phyloP scores from a whole-genome alignment of 2,797 vertebrate genomes.

The Eurystomus glaucurus region DNA sequence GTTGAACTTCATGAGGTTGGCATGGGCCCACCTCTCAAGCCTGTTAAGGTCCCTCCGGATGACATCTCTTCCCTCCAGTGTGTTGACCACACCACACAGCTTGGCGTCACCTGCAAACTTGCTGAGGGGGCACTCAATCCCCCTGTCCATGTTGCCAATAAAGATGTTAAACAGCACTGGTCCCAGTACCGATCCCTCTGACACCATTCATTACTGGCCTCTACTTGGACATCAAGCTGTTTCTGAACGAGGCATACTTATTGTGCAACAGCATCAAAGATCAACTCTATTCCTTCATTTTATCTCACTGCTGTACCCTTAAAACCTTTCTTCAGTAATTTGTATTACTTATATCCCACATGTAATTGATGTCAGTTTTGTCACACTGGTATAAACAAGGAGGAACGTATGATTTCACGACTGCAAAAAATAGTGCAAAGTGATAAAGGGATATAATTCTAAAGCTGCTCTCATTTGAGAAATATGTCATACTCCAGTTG shows the following conservation, averaged over 20 bases:
- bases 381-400: neutral
- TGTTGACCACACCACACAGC: too few species aligned
- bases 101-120: too few species aligned
- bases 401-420: neutral
- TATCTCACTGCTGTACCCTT: neutral
- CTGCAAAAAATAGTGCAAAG: neutral
- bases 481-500: neutral
- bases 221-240: neutral
- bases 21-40: too few species aligned
- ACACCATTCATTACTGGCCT: too few species aligned
- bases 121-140: too few species aligned
- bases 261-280: neutral
- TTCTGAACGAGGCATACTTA: neutral
- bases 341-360: too few species aligned
- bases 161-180: too few species aligned
- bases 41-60: too few species aligned
- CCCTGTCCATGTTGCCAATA: too few species aligned
- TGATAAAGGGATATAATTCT: neutral
- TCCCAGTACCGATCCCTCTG: too few species aligned
- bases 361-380: neutral
- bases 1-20: too few species aligned
- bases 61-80: too few species aligned
- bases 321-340: neutral
- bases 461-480: neutral
- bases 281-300: neutral